A percentile compares a stretch with the other conserved stretches of the same genome.
These are phyloP conservation scores for Pipra filicauda DNA, from an alignment of 2,113 vertebrate genomes.

Conservation along the genomic window DNA sequence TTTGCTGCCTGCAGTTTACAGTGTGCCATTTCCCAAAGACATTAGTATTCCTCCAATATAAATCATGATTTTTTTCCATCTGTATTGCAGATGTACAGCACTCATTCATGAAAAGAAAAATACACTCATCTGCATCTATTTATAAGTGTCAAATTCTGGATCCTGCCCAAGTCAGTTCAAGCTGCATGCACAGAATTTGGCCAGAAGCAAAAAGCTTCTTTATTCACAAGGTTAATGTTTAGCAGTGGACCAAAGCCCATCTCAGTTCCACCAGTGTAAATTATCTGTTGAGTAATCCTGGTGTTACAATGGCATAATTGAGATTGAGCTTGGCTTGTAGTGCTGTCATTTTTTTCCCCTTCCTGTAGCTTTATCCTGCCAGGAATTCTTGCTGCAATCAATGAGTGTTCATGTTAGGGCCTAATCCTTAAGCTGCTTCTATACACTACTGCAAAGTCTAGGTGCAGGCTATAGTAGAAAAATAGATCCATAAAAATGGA, in stretches of 20 bases:
- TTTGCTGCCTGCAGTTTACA: neutral
- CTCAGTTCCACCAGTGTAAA: slow-evolving; percentile 17
- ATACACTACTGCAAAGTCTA: neutral
- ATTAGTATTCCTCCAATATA: neutral
- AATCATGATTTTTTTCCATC: neutral
- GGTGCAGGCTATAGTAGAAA: neutral
- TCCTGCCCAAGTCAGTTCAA: slow-evolving; percentile 1
- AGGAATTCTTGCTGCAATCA: neutral
- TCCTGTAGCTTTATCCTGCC: neutral
- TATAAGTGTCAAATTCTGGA: slow-evolving; percentile 28
- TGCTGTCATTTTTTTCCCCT: neutral
- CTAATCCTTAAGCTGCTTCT: slow-evolving; percentile 11
- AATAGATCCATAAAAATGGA: slow-evolving; percentile 19
- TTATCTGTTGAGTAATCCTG: slow-evolving; percentile 33
- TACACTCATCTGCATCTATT: slow-evolving; percentile 29
- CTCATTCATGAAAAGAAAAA: slow-evolving; percentile 41
- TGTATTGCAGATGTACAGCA: slow-evolving; percentile 9
- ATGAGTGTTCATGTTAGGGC: neutral
- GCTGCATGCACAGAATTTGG: slow-evolving; percentile 23
- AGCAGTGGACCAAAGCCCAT: slow-evolving; percentile 23
- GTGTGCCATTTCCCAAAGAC: neutral
- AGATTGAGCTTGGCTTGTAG: neutral
- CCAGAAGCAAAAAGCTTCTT: slow-evolving; percentile 26
- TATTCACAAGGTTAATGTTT: slow-evolving; percentile 34
- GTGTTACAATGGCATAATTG: slow-evolving; percentile 8